Evolutionary conservation across 1,140 invertebrate genomes (phyloP), one percentile per base, ranked within the genome.

Genomic region (Musca domestica): DNA sequence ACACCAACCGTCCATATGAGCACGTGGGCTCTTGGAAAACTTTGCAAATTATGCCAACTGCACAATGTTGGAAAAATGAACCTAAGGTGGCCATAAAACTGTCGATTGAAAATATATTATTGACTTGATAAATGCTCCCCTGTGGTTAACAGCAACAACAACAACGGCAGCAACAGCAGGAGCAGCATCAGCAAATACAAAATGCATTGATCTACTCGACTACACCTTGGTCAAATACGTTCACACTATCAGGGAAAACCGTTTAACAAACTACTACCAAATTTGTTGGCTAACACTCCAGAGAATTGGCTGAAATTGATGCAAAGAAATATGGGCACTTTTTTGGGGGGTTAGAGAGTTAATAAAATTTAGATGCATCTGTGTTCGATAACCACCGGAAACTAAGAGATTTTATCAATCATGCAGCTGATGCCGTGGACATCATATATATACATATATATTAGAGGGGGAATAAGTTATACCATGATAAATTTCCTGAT

Each of bases 71-170:
- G 41, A n/a, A 61, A 30, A 58, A n/a, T 27, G 30, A 34, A 61
- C 56, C 56, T 17, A 27, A 61, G 56, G 56, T 61, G 56, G 56
- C 34, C 56, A 61, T 61, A 61, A 61, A 61, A 61, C 27, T 61
- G 56, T 61, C 56, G 56, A 61, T 61, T 61, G 56, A 61, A 61
- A 61, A 61, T 61, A 61, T 61, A 61, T 61, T 61, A 61, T 61
- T 61, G 56, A 61, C 56, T 61, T 61, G 56, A 61, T 61, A 61
- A 61, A 61, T 61, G 56, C 27, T 61, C 56, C 56, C 56, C 56
- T 61, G 56, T 61, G 56, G 56, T 61, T 61, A 41, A 5, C 10
- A 41, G 34, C 9, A 4, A 30, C 27, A 30, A 30, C 3, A 4
- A 30, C 3, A 30, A 30, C 9, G 3, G 3, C 34, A 41, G 10